Evolutionary conservation across 1,140 invertebrate species (phyloP), one percentile per base, ranked within the genome.

Genomic region (Microplitis mediator): DNA sequence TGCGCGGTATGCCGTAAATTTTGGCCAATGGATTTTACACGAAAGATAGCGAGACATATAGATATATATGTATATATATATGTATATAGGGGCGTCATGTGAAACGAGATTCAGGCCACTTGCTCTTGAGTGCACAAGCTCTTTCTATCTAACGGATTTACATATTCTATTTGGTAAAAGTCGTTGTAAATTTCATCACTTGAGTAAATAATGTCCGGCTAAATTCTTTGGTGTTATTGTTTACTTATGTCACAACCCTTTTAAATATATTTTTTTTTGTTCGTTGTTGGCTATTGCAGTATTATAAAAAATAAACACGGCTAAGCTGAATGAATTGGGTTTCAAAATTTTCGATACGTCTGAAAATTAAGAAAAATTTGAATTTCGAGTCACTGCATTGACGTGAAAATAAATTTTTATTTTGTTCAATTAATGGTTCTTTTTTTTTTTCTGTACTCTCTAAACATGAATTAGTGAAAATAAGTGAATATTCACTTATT

Each of bases 11-110:
- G 63, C 63, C 62, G 70, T 72, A 72, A 65, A 66, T 72, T 65
- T 72, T 58, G 70, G 54, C 70, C 63, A 63, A 45, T 54, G 62
- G 14, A 64, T 64, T 71, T 71, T 71, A 71, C 14, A 64, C 69
- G 45, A 23, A 14, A 35, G 61, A 51, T 16, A 45, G 34, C 5
- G 45, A 23, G 58, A 61, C 14, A 6, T 45, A 45, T 45, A 45
- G 6, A 45, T 45, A 11, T 45, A 45, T 11, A 11, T 45, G 8
- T 45, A 45, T 45, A 45, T 45, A 45, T 45, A 11, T 45, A 45
- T 45, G 39, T 45, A 34, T n/a, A 45, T 51, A 50, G 23, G 60
- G 23, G 39, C 34, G 45, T 64, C 52, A 66, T 58, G 61, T 34
- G 35, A 62, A 73, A 68, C 50, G 71, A 73, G 51, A 68, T 72